Conservation (phyloP, 2,113 vertebrate species). For the Gopherus evgoodei region DNA sequence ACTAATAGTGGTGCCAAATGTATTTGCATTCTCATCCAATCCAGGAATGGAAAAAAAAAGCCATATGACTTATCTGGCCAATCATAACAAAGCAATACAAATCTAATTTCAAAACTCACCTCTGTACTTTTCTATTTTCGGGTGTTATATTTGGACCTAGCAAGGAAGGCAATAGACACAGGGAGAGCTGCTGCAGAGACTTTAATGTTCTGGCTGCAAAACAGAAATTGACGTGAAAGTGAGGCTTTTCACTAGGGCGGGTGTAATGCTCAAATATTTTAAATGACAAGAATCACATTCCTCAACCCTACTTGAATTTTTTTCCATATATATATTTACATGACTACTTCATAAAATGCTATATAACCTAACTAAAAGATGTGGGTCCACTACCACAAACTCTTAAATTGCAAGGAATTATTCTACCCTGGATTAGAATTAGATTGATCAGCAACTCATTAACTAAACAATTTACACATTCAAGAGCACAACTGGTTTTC, state of each 20-base stretch:
- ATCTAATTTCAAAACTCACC: background rate
- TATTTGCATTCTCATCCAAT: accelerated
- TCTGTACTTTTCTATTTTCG: background rate
- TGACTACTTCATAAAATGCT: background rate
- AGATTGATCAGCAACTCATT: background rate
- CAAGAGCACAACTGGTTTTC: background rate
- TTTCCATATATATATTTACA: background rate
- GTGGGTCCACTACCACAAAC: background rate
- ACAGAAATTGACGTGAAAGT: background rate
- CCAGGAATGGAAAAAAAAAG: background rate
- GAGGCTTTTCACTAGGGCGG: background rate
- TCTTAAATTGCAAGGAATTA: background rate
- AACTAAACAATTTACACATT: background rate
- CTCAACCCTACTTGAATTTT: background rate
- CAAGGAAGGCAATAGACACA: background rate
- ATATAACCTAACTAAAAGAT: background rate
- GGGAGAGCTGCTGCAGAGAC: background rate
- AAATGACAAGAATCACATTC: background rate
- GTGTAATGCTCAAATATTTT: background rate
- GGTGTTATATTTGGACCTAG: background rate
- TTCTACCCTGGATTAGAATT: background rate
- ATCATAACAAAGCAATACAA: background rate
- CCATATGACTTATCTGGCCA: background rate
- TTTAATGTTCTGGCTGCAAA: background rate
- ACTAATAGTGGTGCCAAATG: background rate